Conservation (phyloP, 2,113 vertebrate genomes). For the Tiliqua scincoides region DNA sequence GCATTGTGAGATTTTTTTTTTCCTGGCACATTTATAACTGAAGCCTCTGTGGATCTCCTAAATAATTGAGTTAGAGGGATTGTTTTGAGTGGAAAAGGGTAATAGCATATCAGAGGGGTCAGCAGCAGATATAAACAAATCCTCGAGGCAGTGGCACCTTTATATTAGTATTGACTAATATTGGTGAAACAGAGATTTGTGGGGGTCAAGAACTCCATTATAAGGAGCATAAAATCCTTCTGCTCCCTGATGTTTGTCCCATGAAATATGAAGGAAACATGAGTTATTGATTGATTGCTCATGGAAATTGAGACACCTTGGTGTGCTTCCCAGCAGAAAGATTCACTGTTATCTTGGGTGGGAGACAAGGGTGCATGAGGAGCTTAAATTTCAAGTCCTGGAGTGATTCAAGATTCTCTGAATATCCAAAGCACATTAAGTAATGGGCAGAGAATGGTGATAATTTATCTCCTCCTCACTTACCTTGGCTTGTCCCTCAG, state of each 20-base stretch:
- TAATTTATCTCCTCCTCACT: not conserved
- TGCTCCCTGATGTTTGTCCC: slow-evolving; percentile 32
- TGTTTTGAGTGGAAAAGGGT: slow-evolving; percentile 37
- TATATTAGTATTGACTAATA: slow-evolving; percentile 56
- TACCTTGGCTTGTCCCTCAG: not conserved
- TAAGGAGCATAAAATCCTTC: slow-evolving; percentile 50
- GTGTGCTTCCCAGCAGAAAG: not conserved
- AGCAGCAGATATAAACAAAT: slow-evolving; percentile 35
- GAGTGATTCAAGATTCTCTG: not conserved
- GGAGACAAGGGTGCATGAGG: not conserved
- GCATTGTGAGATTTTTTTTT: slow-evolving; percentile 45
- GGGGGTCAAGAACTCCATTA: slow-evolving; percentile 45
- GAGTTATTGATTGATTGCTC: not conserved
- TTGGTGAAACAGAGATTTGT: slow-evolving; percentile 54
- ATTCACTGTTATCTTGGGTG: not conserved
- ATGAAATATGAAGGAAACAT: slow-evolving; percentile 49
- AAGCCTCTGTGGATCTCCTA: slow-evolving; percentile 40
- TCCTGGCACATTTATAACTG: slow-evolving; percentile 33
- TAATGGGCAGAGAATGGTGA: not conserved
- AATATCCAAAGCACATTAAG: not conserved
- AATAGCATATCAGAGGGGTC: slow-evolving; percentile 34
- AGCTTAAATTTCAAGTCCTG: rapidly evolving
- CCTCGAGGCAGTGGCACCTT: slow-evolving; percentile 20
- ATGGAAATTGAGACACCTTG: slow-evolving; percentile 21
- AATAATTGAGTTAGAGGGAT: slow-evolving; percentile 55